Evolutionary conservation across 2,113 vertebrate species (phyloP), one percentile per base, ranked within the genome.

Genomic region (Cavia porcellus): DNA sequence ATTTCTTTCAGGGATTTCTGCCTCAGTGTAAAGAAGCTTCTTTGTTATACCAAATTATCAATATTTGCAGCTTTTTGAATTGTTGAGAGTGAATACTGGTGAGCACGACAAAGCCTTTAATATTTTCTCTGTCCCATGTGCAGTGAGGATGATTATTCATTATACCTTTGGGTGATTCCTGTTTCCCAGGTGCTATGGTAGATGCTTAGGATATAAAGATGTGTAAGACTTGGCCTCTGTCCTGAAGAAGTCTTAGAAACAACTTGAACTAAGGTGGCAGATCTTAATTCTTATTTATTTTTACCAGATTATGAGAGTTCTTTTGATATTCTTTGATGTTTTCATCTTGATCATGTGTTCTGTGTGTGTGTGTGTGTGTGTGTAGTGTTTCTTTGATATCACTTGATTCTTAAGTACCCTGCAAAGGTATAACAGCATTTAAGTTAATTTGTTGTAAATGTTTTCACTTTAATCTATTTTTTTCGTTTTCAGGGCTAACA

Each of bases 41-140:
- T 89, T 52, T n/a, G 57, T 11, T 84, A 30, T 3, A 59, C 19
- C n/a, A 87, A 22, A 68, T 70, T 38, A 45, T 38, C 52, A 50
- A 1, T 84, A 66, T 68, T 72, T 92, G 50, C 19, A 86, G 32
- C 19, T 70, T 96, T 96, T 86, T 68, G 74, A 64, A n/a, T 89
- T 86, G 22, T 22, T 81, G 8, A 32, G 45, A 91, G 42, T 52
- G 52, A 86, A n/a, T 38, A 32, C 25, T 86, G n/a, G 52, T 66
- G 86, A 93, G 52, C 50, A 5, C 3, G 86, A 64, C 50, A 9
- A 52, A 62, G 17, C 45, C 12, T 94, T 93, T 89, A 57, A 20
- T 81, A 35, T 66, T 70, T 88, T 87, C 8, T 86, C 14, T 90
- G 10, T 35, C 83, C 8, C 15, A 35, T 14, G 61, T 75, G 25